These are phyloP conservation scores for Limnodromus scolopaceus DNA, from an alignment of 2,797 vertebrate species.

Conservation along the genomic window DNA sequence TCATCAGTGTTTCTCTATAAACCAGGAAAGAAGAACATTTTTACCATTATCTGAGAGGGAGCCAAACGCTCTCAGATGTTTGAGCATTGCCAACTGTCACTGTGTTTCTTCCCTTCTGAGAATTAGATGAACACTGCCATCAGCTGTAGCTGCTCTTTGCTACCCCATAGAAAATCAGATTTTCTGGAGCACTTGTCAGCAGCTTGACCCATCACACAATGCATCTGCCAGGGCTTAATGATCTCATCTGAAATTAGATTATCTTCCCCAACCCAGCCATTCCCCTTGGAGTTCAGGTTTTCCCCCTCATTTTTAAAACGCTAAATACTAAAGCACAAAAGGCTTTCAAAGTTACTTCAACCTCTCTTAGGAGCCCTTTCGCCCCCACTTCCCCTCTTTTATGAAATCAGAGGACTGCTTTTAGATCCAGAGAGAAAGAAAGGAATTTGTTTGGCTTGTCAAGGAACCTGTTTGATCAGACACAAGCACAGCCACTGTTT, in stretches of 20 bases:
- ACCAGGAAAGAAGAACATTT: not conserved
- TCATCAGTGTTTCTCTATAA: not conserved
- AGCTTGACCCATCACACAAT: not conserved
- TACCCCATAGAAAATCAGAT: not conserved
- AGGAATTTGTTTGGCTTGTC: constrained; percentile 47
- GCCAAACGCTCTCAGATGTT: not conserved
- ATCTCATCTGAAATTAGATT: not conserved
- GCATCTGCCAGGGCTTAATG: not conserved
- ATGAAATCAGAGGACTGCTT: constrained; percentile 57
- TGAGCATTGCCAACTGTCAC: not conserved
- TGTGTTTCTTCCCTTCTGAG: not conserved
- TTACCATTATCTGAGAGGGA: not conserved
- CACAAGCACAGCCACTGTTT: constrained; percentile 63
- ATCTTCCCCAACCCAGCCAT: not conserved
- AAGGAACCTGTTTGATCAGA: constrained; percentile 28
- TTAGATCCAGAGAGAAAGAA: constrained; percentile 42
- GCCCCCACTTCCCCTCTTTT: not conserved
- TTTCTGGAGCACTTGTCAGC: not conserved
- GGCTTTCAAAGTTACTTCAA: constrained; percentile 19
- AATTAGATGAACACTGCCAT: not conserved
- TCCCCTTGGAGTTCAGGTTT: not conserved
- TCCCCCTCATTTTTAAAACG: not conserved
- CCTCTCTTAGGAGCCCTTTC: constrained; percentile 63
- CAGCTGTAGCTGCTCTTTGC: not conserved
- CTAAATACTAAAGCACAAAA: not conserved